A percentile compares a stretch with the other conserved stretches of the same genome.
These are phyloP conservation scores for Ceratothoa steindachneri DNA, from an alignment of 2,888 invertebrate species.

Conservation along the genomic window DNA sequence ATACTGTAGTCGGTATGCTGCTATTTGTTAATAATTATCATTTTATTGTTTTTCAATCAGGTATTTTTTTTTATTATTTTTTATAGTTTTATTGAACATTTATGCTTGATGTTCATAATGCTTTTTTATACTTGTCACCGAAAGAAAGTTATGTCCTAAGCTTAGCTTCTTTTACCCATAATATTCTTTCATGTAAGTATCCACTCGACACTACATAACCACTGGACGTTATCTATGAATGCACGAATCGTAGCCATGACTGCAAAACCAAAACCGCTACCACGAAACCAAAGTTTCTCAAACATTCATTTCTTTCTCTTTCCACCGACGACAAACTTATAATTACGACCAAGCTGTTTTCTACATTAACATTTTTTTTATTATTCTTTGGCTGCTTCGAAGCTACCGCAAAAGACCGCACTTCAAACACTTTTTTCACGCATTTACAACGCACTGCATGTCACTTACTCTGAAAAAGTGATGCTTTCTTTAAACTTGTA, in stretches of 20 bases:
- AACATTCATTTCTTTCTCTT: too few relatives aligned
- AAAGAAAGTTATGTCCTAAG: not conserved
- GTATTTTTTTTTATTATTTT: not conserved
- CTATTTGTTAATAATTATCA: not conserved
- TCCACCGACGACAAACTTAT: too few relatives aligned
- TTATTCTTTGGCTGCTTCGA: not conserved
- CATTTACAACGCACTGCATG: slow-evolving; percentile 5
- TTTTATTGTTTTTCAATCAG: slow-evolving; percentile 2
- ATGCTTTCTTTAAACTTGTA: not conserved
- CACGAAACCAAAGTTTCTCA: too few relatives aligned
- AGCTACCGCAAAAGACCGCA: slow-evolving; percentile 7
- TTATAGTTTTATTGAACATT: not conserved
- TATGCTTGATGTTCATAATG: not conserved
- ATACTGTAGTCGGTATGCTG: not conserved
- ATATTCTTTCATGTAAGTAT: too few relatives aligned
- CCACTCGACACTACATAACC: too few relatives aligned
- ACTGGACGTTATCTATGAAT: too few relatives aligned
- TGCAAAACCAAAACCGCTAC: too few relatives aligned
- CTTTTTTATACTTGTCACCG: not conserved
- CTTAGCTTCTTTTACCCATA: slow-evolving; percentile 5
- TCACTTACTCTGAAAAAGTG: not conserved
- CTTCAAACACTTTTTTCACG: not conserved
- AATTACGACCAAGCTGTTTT: not conserved
- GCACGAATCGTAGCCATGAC: too few relatives aligned
- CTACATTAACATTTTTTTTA: not conserved